Evolutionary conservation across 2,797 vertebrate genomes (phyloP).

Genomic region (Coluber constrictor): DNA sequence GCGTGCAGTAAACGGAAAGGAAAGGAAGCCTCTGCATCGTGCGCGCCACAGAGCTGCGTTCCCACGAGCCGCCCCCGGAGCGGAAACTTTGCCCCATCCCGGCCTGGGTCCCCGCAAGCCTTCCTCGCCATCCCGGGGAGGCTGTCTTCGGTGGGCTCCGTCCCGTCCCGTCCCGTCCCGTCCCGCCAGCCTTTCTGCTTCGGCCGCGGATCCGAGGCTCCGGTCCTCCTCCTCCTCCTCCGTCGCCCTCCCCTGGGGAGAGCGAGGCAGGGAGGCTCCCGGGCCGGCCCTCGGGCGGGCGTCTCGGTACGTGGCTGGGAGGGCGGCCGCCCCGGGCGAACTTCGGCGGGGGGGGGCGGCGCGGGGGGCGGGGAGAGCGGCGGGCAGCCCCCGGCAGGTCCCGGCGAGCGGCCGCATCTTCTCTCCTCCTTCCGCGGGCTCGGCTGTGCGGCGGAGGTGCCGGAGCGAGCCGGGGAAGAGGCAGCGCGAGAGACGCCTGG

Average conservation of each 20-base stretch:
- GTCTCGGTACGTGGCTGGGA: neutral
- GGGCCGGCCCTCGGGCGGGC: neutral
- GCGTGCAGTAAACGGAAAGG: neutral
- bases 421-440: neutral
- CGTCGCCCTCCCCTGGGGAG: neutral
- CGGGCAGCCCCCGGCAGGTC: neutral
- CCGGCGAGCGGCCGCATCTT: neutral
- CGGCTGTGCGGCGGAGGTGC: neutral
- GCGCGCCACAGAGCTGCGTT: neutral
- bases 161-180: no score
- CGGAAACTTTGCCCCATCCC: neutral
- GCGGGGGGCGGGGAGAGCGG: slow-evolving; percentile 3
- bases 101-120: neutral
- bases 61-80: neutral
- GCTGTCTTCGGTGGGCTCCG: no score
- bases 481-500: slow-evolving; percentile 61
- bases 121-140: neutral
- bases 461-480: slow-evolving; percentile 55
- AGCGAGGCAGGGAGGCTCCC: neutral
- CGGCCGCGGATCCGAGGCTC: no score
- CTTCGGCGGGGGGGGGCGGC: neutral
- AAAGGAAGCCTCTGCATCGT: neutral
- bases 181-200: no score
- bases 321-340: neutral
- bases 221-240: no score